Evolutionary conservation across 2,797 vertebrate species (phyloP).

Genomic region (Sebastolobus altivelis): DNA sequence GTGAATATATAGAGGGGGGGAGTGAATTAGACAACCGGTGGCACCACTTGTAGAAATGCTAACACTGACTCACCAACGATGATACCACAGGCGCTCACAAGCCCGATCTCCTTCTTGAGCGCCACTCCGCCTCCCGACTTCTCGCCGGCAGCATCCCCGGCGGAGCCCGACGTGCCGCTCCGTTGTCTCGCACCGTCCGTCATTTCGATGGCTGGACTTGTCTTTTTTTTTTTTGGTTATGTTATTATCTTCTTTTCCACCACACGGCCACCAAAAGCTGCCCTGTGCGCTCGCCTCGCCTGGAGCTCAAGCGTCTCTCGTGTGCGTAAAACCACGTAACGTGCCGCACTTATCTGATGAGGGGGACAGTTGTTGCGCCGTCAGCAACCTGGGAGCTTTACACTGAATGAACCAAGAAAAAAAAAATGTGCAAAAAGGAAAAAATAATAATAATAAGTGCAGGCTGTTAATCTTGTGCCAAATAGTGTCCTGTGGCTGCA

Average conservation of each 20-base stretch:
- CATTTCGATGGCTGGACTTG: slow-evolving; percentile 75
- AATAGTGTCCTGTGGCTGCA: background rate
- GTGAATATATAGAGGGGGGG: background rate
- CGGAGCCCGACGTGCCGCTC: slow-evolving; percentile 75
- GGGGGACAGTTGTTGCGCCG: slow-evolving; percentile 26
- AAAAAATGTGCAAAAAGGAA: no score
- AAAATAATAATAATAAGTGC: background rate
- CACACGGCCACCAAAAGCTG: slow-evolving; percentile 20
- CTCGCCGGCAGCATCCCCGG: slow-evolving; percentile 71
- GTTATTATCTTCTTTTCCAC: background rate
- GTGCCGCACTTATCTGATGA: slow-evolving; percentile 35
- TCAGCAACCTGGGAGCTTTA: slow-evolving; percentile 34
- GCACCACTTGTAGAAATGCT: background rate
- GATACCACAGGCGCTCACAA: slow-evolving; percentile 93
- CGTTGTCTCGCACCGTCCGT: slow-evolving; percentile 90
- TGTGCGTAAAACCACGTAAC: slow-evolving; percentile 33
- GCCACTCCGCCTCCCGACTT: slow-evolving; percentile 85
- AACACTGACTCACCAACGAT: slow-evolving; percentile 90
- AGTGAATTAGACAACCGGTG: background rate
- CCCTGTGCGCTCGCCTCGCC: background rate
- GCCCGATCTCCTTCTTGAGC: slow-evolving; percentile 94
- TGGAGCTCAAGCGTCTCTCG: slow-evolving; percentile 1
- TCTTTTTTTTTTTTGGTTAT: background rate
- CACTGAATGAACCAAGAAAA: background rate
- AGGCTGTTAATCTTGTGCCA: background rate